Evolutionary conservation across 2,797 vertebrate genomes (phyloP), one percentile per base, ranked within the genome.

Genomic region (Helostoma temminkii): DNA sequence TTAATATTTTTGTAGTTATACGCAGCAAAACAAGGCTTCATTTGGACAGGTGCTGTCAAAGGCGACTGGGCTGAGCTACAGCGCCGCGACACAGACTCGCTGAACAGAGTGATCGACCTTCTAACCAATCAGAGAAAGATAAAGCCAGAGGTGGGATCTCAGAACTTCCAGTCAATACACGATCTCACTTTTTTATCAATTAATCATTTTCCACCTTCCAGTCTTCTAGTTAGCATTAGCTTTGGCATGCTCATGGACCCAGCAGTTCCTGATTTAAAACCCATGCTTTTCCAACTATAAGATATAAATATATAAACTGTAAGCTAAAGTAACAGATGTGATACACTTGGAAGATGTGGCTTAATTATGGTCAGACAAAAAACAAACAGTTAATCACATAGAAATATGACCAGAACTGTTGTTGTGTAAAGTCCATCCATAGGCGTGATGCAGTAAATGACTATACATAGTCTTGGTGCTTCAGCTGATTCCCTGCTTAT

Each of bases 401-500:
- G 24, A 77, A 36, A 70, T 42, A 41, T 15, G 46, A 62, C 37
- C 24, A 55, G 43, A n/a, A 41, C 21, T 56, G 37, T 62, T 42
- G 49, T 50, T 39, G 43, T 45, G 52, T 19, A 80, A 72, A 65
- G 66, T 55, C 49, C 43, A 66, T 80, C 49, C 43, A 83, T 50
- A 63, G 25, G 45, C 56, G 42, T 19, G 32, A 50, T 41, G 41
- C 58, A 57, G 15, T 69, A 70, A 71, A 72, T 66, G 36, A 64
- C 60, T 57, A 62, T 57, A 71, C 42, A 59, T 36, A 58, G 66
- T 71, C 53, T 79, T n/a, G 54, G 41, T 37, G 71, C 65, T 77
- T 74, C 69, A 80, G 77, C 74, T 81, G 71, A 82, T 75, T 82
- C 83, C 81, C 85, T 81, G 67, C 58, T 80, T 30, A 30, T 62